Conservation (phyloP, 2,797 vertebrate genomes). For the Cuculus canorus region DNA sequence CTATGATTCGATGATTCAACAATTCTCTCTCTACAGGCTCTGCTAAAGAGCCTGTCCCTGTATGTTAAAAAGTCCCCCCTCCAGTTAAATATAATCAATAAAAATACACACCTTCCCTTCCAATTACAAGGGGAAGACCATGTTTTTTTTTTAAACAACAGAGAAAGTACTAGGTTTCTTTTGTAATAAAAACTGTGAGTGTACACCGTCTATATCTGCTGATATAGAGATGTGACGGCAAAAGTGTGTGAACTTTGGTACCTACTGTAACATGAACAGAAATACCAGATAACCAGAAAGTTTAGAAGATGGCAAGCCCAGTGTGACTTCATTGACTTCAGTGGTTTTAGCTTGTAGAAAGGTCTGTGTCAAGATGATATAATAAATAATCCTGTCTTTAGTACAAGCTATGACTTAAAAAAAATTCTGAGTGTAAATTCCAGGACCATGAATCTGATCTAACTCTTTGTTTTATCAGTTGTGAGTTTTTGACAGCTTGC, state of each 20-base stretch:
- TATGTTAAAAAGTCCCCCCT: background rate
- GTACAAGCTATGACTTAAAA: background rate
- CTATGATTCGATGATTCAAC: too few species aligned
- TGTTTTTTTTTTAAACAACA: background rate
- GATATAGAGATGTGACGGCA: background rate
- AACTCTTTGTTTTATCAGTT: background rate
- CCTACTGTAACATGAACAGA: background rate
- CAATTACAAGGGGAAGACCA: background rate
- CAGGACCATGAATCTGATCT: background rate
- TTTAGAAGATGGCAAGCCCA: background rate
- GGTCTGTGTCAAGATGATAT: background rate
- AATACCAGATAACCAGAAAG: background rate
- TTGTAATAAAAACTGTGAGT: background rate
- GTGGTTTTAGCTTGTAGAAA: background rate
- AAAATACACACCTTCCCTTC: background rate
- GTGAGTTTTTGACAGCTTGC: conserved; percentile 8
- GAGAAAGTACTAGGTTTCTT: background rate
- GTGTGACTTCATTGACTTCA: background rate
- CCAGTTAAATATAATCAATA: background rate
- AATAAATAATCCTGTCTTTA: background rate
- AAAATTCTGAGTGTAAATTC: background rate
- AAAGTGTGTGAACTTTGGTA: background rate
- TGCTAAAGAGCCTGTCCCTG: background rate
- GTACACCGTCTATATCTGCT: rapidly evolving
- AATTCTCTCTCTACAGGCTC: too few species aligned